Percentiles rank a stretch among this genome's conserved stretches.
phyloP scores from a whole-genome alignment of 92 coral and sea anemone genomes.

The Galaxea fascicularis region DNA sequence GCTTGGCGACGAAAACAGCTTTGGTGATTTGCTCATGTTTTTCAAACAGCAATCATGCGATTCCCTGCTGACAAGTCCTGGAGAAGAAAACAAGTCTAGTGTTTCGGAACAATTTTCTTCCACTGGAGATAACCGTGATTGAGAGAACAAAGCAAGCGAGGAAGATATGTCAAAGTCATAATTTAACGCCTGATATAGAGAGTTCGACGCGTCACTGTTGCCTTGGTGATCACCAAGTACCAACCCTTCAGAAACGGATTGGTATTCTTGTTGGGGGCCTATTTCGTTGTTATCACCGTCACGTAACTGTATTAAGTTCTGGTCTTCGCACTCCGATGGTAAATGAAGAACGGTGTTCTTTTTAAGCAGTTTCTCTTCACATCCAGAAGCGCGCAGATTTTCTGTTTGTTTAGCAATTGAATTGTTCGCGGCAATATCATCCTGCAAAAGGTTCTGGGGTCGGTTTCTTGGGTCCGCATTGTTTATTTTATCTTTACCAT shows the following conservation, averaged over 20 bases:
- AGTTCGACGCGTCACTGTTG: neutral
- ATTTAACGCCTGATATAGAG: neutral
- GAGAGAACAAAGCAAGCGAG: slow-evolving; percentile 22
- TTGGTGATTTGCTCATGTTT: neutral
- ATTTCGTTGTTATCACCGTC: neutral
- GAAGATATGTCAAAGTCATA: slow-evolving; percentile 5
- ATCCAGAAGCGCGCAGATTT: neutral
- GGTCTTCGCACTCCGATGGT: neutral
- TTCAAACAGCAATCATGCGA: neutral
- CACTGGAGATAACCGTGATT: neutral
- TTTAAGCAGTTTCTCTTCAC: neutral
- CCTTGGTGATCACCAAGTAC: neutral
- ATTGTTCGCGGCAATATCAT: neutral
- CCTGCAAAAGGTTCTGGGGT: neutral
- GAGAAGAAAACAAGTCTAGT: slow-evolving; percentile 8
- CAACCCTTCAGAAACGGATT: neutral
- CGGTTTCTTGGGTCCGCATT: neutral
- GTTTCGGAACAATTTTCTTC: slow-evolving; percentile 10
- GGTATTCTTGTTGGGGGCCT: neutral
- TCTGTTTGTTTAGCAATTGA: neutral
- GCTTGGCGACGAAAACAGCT: slow-evolving; percentile 1
- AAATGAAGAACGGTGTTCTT: neutral
- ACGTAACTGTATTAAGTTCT: neutral
- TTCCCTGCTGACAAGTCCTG: neutral
- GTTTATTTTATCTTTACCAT: neutral